Percentiles rank a stretch among this genome's conserved stretches.
These are phyloP conservation scores for Criorhina ranunculi DNA, from an alignment of 2,888 invertebrate genomes.

Conservation along the genomic window DNA sequence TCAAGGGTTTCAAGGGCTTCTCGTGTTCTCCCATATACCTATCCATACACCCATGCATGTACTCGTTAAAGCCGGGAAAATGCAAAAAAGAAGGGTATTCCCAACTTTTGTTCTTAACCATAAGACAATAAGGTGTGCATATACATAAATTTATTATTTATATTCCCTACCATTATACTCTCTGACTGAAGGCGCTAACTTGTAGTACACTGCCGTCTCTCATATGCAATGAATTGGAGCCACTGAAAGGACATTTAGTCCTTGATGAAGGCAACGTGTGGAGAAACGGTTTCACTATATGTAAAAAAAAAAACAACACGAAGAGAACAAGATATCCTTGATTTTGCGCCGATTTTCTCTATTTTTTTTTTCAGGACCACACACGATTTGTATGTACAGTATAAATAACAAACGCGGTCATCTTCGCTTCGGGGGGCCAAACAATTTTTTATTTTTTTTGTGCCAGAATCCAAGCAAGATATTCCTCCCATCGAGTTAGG, in stretches of 20 bases:
- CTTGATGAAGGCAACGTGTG: slow-evolving; percentile 72
- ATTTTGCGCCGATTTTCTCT: slow-evolving; percentile 69
- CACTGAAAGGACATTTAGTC: slow-evolving; percentile 71
- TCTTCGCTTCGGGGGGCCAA: slow-evolving; percentile 73
- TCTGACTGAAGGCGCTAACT: slow-evolving; percentile 69
- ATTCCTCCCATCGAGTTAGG: slow-evolving; percentile 72
- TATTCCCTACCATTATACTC: slow-evolving; percentile 41
- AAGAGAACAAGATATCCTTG: slow-evolving; percentile 68
- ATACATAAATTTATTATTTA: slow-evolving; percentile 70
- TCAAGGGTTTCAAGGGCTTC: slow-evolving; percentile 79
- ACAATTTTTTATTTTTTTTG: slow-evolving; percentile 72
- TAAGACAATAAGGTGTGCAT: slow-evolving; percentile 71
- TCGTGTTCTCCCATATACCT: slow-evolving; percentile 9
- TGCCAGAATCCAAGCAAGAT: slow-evolving; percentile 42
- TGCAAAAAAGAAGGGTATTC: slow-evolving; percentile 22
- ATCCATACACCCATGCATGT: background rate
- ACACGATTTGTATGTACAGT: slow-evolving; percentile 45
- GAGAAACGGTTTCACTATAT: slow-evolving; percentile 18
- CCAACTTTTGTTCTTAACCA: slow-evolving; percentile 48
- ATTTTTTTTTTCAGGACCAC: slow-evolving; percentile 14
- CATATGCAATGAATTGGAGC: slow-evolving; percentile 67
- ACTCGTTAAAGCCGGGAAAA: slow-evolving; percentile 20
- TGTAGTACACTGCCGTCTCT: slow-evolving; percentile 38
- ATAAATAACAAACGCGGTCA: slow-evolving; percentile 75
- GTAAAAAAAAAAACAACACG: slow-evolving; percentile 9